phyloP scores from a whole-genome alignment of 1,140 invertebrate genomes.

The Ceratoteleas bidentatus region DNA sequence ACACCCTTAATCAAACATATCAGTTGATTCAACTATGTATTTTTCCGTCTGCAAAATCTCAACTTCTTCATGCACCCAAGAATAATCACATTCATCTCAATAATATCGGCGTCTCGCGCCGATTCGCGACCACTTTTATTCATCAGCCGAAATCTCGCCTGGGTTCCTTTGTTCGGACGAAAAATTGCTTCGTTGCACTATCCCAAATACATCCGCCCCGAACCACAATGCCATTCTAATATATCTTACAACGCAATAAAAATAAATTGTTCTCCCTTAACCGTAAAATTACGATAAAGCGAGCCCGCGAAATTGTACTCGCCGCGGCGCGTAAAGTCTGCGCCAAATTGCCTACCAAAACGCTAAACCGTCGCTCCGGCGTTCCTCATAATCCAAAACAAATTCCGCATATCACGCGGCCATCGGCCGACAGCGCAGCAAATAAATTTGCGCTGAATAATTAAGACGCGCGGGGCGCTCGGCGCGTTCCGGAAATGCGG shows the following conservation, averaged over 20 bases:
- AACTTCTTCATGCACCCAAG: too few relatives aligned
- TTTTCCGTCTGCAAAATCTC: too few relatives aligned
- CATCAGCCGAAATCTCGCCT: conserved; percentile 4
- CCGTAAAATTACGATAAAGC: conserved; percentile 33
- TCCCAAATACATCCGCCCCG: conserved; percentile 11
- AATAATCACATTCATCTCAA: conserved; percentile 6
- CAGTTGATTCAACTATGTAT: too few relatives aligned
- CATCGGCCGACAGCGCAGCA: conserved; percentile 3
- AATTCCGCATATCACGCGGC: conserved; percentile 28
- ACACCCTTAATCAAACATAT: too few relatives aligned
- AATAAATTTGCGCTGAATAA: conserved; percentile 44
- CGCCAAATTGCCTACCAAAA: conserved; percentile 16
- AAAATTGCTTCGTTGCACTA: conserved; percentile 12
- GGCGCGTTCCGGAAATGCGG: background rate
- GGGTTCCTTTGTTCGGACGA: conserved; percentile 2
- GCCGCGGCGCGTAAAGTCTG: conserved; percentile 6
- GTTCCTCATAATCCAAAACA: conserved; percentile 34
- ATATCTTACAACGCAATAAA: conserved; percentile 32
- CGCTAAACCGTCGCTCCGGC: conserved; percentile 11
- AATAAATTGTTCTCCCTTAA: conserved; percentile 40
- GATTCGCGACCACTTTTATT: background rate
- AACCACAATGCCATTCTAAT: conserved; percentile 25
- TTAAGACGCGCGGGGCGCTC: conserved; percentile 18
- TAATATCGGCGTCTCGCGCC: conserved; percentile 9
- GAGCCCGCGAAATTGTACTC: conserved; percentile 28